Evolutionary conservation across 2,113 vertebrate species (phyloP).

Genomic region (Malurus alboscapulatus): DNA sequence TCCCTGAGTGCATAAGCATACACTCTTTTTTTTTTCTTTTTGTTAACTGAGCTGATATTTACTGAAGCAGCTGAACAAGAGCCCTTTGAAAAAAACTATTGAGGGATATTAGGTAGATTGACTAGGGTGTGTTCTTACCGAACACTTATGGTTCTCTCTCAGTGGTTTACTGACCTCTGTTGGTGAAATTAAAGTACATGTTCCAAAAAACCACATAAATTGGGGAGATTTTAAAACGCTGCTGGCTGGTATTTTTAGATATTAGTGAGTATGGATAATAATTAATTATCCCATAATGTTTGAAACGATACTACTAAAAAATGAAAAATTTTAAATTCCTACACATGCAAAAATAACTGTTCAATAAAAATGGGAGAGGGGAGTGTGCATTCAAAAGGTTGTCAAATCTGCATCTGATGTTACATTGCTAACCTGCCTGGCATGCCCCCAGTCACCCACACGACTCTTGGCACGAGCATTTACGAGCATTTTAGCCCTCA

Average conservation of each 20-base stretch:
- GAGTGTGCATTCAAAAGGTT: not conserved
- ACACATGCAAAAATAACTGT: not conserved
- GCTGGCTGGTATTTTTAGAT: not conserved
- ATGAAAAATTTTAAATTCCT: not conserved
- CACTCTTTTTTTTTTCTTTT: not conserved
- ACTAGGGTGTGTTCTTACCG: not conserved
- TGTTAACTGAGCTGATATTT: not conserved
- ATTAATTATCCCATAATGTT: not conserved
- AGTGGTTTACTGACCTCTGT: constrained; percentile 71
- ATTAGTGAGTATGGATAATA: not conserved
- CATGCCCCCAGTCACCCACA: not conserved
- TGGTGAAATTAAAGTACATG: constrained; percentile 42
- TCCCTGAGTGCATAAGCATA: not conserved
- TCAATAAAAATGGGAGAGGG: not conserved
- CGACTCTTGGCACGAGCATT: not conserved
- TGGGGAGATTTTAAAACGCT: not conserved
- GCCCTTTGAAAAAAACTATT: not conserved
- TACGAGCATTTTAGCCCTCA: not conserved
- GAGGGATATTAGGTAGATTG: not conserved
- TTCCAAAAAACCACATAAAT: not conserved
- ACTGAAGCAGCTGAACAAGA: not conserved
- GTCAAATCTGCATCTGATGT: not conserved
- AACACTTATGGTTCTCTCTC: not conserved
- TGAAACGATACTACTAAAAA: not conserved
- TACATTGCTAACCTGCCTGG: not conserved